phyloP scores from a whole-genome alignment of 2,888 invertebrate genomes.

The Calliphora vomitoria region DNA sequence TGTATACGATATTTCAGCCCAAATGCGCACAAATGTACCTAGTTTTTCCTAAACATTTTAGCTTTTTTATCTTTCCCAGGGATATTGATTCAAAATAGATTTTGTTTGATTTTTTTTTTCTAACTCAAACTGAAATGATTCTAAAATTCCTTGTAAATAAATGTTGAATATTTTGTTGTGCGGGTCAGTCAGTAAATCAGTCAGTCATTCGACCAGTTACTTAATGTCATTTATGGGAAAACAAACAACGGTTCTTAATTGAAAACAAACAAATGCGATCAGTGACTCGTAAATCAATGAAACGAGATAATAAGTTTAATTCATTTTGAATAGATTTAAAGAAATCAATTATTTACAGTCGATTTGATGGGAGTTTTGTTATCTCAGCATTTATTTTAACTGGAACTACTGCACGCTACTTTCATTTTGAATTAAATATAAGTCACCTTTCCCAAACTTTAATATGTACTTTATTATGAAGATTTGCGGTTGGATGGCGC shows the following conservation, averaged over 20 bases:
- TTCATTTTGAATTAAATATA: too few relatives aligned
- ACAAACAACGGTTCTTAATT: slow-evolving; percentile 34
- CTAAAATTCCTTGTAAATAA: slow-evolving; percentile 50
- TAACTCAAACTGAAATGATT: neutral
- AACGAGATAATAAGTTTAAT: slow-evolving; percentile 52
- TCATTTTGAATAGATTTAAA: slow-evolving; percentile 41
- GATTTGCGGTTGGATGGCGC: too few relatives aligned
- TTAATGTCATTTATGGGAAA: slow-evolving; percentile 41
- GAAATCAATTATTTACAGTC: slow-evolving; percentile 47
- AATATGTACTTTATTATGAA: too few relatives aligned
- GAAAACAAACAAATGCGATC: slow-evolving; percentile 31
- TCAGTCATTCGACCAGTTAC: slow-evolving; percentile 12
- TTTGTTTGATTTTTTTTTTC: slow-evolving; percentile 12
- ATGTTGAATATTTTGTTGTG: slow-evolving; percentile 1
- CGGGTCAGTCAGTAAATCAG: slow-evolving; percentile 1
- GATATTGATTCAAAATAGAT: slow-evolving; percentile 36
- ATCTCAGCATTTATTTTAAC: neutral
- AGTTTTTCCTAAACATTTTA: neutral
- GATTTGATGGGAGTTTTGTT: slow-evolving; percentile 61
- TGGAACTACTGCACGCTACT: too few relatives aligned
- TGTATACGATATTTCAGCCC: neutral
- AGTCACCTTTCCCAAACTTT: too few relatives aligned
- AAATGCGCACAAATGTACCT: neutral
- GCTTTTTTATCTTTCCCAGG: slow-evolving; percentile 39
- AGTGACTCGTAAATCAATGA: slow-evolving; percentile 38